A percentile compares a stretch with the other conserved stretches of the same genome.
Conservation (phyloP, 1,140 invertebrate genomes). For the Drosophila pruinosa region DNA sequence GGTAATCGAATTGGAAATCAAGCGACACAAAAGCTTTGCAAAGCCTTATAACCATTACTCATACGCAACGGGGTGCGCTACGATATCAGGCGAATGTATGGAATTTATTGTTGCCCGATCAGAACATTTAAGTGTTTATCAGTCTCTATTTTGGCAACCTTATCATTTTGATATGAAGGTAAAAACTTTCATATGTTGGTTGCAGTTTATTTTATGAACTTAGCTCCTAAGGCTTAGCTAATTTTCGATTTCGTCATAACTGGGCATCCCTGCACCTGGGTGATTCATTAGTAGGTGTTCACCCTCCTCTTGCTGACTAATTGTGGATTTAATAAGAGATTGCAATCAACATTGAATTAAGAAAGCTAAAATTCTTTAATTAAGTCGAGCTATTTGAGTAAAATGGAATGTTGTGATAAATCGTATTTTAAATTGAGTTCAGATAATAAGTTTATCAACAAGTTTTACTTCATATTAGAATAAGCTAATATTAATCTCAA, state of each 20-base stretch:
- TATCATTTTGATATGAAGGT: neutral
- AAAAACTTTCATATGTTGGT: neutral
- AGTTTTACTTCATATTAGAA: no score
- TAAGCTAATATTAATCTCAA: no score
- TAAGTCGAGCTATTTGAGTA: no score
- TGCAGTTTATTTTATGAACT: neutral
- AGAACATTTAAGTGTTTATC: neutral
- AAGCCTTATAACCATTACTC: slow-evolving; percentile 35
- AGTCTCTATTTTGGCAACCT: slow-evolving; percentile 3
- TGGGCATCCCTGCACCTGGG: neutral
- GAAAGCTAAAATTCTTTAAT: neutral
- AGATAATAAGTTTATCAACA: no score
- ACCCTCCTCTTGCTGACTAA: neutral
- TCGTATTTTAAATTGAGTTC: no score
- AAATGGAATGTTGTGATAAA: no score
- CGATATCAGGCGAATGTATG: neutral
- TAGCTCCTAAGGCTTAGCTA: neutral
- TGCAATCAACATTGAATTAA: neutral
- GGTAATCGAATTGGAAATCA: slow-evolving; percentile 6
- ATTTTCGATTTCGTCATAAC: neutral
- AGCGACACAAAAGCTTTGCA: slow-evolving; percentile 35
- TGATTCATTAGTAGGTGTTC: neutral
- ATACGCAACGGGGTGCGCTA: slow-evolving; percentile 33
- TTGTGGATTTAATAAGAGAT: neutral
- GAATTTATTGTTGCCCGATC: slow-evolving; percentile 12